Percentiles rank a stretch among this genome's conserved stretches.
Evolutionary conservation across 2,888 invertebrate species (phyloP).

Genomic region (Hylaea fasciaria): DNA sequence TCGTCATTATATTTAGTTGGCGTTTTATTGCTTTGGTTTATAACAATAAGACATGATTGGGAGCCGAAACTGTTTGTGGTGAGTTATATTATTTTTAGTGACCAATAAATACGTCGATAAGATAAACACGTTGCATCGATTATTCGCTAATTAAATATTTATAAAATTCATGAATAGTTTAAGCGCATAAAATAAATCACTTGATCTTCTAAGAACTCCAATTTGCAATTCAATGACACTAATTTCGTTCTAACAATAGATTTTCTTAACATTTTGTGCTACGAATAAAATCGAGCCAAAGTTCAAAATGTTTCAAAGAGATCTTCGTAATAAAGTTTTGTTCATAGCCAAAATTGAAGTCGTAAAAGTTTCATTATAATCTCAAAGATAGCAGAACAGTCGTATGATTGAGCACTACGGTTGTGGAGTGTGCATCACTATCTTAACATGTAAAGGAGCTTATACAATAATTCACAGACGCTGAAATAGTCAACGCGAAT

Average conservation of each 20-base stretch:
- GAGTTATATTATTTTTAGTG: conserved; percentile 41
- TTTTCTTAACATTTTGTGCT: conserved; percentile 1
- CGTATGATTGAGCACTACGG: conserved; percentile 74
- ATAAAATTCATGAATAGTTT: conserved; percentile 29
- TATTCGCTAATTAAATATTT: conserved; percentile 46
- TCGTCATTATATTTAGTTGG: conserved; percentile 83
- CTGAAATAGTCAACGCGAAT: background rate
- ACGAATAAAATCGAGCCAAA: conserved; percentile 3
- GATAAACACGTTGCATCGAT: conserved; percentile 50
- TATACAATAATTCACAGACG: conserved; percentile 43
- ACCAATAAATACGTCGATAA: conserved; percentile 52
- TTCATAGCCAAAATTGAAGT: conserved; percentile 69
- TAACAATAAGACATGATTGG: conserved; percentile 70
- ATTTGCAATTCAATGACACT: conserved; percentile 1
- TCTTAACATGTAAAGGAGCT: conserved; percentile 56
- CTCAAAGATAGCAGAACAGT: conserved; percentile 78
- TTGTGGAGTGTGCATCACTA: conserved; percentile 67
- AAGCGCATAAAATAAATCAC: conserved; percentile 9
- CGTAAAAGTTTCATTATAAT: conserved; percentile 82
- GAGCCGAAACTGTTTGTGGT: conserved; percentile 50
- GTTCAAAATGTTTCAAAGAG: conserved; percentile 34
- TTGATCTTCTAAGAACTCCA: conserved; percentile 16
- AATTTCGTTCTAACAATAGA: background rate
- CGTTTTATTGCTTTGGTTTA: conserved; percentile 64
- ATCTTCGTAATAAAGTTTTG: conserved; percentile 54